Base-by-base conservation (phyloP, 2,888 invertebrate genomes). In the Idaea biselata region DNA sequence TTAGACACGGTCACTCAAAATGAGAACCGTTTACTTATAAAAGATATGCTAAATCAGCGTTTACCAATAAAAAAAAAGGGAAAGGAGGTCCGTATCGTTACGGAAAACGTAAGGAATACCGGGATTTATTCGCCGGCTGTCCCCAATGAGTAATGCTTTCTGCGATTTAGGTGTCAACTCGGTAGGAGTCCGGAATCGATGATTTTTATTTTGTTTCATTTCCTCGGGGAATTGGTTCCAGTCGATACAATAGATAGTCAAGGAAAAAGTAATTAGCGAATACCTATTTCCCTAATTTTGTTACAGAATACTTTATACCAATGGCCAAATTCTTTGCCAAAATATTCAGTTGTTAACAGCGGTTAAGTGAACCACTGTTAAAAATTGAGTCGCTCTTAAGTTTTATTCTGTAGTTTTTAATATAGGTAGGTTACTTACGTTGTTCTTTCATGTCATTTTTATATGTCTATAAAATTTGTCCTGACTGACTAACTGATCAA, bases 81-180 rank as follows among this genome's bases (percentile, higher is more conserved):
- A 44, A 44, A 44, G 14, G 44, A 44, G 44, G 69, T 71, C 71
- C 58, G 75, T 77, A 73, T 75, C 74, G 73, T 73, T 72, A 73
- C 75, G 74, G 79, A 70, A 75, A 79, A 75, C 44, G 72, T 70
- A 73, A 73, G 75, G 72, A 77, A 77, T 73, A 72, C 73, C 70
- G 71, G 73, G 76, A 76, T 77, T 76, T 80, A 77, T 78, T 78
- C 76, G 70, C 68, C 64, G 72, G 73, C 73, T 73, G 79, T 80
- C 79, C 78, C 79, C 79, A 78, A 81, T 85, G 83, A 84, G 76
- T 84, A 82, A 86, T 85, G 82, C 75, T 79, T 76, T 75, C 73
- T 74, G 77, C 79, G 83, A 84, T 83, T 82, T 58, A 63, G 63
- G 64, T 63, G 65, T 64, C 62, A 66, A 58, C 55, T 62, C 70